These are phyloP conservation scores for Pristiophorus japonicus DNA, from an alignment of 2,113 vertebrate genomes.

Conservation along the genomic window DNA sequence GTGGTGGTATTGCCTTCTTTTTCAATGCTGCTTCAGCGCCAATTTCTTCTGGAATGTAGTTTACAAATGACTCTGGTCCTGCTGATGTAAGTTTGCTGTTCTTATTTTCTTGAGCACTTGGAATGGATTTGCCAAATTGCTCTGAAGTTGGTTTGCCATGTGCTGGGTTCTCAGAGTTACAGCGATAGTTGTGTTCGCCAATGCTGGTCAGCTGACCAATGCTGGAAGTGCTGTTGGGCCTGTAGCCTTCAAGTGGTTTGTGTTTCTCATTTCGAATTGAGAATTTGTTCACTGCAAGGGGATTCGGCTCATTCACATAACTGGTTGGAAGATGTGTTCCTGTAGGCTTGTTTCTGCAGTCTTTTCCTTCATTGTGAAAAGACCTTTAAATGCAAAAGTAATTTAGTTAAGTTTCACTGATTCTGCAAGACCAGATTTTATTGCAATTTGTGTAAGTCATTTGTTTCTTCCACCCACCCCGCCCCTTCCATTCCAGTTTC, in stretches of 20 bases:
- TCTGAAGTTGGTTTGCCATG: neutral
- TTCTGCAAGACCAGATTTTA: neutral
- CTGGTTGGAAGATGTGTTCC: neutral
- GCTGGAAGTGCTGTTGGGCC: constrained; percentile 46
- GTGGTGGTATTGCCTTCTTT: constrained; percentile 44
- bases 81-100: no score
- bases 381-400: constrained; percentile 51
- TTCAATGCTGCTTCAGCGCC: constrained; percentile 43
- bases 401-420: constrained; percentile 30
- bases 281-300: neutral
- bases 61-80: neutral
- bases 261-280: constrained; percentile 7
- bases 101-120: neutral
- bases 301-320: neutral
- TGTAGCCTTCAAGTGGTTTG: constrained; percentile 44
- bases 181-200: constrained; percentile 39
- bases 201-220: constrained; percentile 41
- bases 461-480: neutral
- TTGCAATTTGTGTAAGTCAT: no score
- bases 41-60: constrained; percentile 44
- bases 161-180: constrained; percentile 33
- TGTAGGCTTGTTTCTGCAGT: constrained; percentile 42
- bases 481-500: neutral
- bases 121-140: neutral
- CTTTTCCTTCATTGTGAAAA: constrained; percentile 47